Evolutionary conservation across 1,140 invertebrate species (phyloP).

Genomic region (Augochlora pura): DNA sequence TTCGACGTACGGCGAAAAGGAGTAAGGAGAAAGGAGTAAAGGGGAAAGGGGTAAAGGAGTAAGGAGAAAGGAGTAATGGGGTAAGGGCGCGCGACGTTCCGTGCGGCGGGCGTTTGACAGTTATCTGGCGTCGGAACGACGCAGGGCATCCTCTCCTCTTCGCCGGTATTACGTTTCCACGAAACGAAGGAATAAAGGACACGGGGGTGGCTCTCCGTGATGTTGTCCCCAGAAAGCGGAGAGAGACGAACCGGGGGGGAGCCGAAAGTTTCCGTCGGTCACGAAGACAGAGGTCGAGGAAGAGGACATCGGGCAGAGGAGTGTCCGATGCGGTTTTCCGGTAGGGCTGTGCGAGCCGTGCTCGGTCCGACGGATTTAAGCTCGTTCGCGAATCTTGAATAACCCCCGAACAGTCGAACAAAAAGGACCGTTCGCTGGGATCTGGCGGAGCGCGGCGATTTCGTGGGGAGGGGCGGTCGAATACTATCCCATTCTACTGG

Average conservation of each 20-base stretch:
- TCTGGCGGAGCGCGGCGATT: not conserved
- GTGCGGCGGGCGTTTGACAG: slow-evolving; percentile 4
- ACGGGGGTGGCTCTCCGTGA: no score
- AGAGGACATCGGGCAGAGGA: no score
- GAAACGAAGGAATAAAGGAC: not conserved
- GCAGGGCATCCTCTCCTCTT: slow-evolving; percentile 5
- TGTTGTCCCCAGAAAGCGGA: not conserved
- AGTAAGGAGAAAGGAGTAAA: no score
- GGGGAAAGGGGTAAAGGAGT: no score
- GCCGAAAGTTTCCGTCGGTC: no score
- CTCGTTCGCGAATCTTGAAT: slow-evolving; percentile 37
- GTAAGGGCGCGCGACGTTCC: no score
- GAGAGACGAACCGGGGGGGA: not conserved
- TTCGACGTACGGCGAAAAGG: no score
- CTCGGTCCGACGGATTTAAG: slow-evolving; percentile 35
- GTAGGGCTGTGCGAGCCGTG: not conserved
- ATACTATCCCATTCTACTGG: not conserved
- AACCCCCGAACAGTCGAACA: slow-evolving; percentile 24
- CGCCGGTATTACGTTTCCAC: not conserved
- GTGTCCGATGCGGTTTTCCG: slow-evolving; percentile 9
- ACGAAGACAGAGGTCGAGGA: no score
- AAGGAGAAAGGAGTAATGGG: no score
- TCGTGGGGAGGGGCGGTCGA: no score
- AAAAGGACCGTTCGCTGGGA: slow-evolving; percentile 12
- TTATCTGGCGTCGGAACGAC: slow-evolving; percentile 38